Conservation (phyloP, 2,888 invertebrate genomes). For the Linnaemya tessellans region DNA sequence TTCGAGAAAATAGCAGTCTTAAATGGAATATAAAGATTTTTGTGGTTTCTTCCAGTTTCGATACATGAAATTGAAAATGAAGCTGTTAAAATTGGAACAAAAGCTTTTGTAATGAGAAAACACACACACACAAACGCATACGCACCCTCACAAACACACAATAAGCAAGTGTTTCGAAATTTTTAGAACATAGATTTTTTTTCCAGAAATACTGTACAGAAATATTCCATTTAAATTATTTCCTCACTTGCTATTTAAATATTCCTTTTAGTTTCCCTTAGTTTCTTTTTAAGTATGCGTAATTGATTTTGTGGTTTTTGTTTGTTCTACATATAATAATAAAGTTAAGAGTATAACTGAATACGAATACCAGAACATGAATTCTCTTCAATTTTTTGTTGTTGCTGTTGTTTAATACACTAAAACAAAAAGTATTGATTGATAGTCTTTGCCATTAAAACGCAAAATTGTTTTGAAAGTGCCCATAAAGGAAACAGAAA, state of each 20-base stretch:
- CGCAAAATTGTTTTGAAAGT: constrained; percentile 1
- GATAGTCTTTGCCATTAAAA: background rate
- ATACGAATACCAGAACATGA: background rate
- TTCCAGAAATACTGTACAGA: background rate
- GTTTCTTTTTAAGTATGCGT: constrained; percentile 41
- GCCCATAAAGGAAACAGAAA: background rate
- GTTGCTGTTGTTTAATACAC: background rate
- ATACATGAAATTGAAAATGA: constrained; percentile 1
- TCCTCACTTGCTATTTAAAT: background rate
- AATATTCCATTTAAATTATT: constrained; percentile 11
- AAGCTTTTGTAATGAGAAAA: background rate
- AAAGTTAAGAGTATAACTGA: background rate
- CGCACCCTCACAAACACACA: background rate
- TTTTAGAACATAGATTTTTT: background rate
- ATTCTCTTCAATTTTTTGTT: background rate
- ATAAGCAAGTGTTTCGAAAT: background rate
- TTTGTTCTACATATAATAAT: constrained; percentile 41
- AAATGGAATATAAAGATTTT: constrained; percentile 37
- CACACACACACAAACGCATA: background rate
- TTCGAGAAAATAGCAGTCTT: constrained; percentile 11
- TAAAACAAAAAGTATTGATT: constrained; percentile 1
- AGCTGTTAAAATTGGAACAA: constrained; percentile 3
- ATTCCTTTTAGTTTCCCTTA: background rate
- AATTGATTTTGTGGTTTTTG: constrained; percentile 48
- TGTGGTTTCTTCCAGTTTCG: constrained; percentile 39